phyloP scores from a whole-genome alignment of 2,113 vertebrate species.

The Leucopsar rothschildi region DNA sequence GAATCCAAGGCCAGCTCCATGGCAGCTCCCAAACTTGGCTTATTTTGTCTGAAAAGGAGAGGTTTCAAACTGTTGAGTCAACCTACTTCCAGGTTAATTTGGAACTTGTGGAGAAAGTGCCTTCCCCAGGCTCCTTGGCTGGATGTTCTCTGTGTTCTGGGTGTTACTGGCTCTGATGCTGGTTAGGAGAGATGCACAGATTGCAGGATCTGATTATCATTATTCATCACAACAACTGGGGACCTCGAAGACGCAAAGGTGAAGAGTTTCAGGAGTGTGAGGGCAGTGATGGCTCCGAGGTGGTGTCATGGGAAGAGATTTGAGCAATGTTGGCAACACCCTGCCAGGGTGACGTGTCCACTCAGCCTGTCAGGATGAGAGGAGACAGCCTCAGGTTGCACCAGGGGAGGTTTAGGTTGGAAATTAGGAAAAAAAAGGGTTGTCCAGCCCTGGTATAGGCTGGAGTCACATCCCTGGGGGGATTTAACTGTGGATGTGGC shows the following conservation, averaged over 20 bases:
- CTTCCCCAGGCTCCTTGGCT: rapidly evolving
- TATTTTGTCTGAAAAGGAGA: not conserved
- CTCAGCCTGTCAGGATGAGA: not conserved
- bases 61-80: not conserved
- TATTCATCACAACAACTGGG: not conserved
- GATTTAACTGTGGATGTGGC: not conserved
- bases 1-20: not conserved
- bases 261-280: not conserved
- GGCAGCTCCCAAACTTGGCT: not conserved
- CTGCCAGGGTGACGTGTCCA: not conserved
- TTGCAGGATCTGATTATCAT: not conserved
- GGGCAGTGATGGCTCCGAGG: not conserved
- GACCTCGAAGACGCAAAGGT: not conserved
- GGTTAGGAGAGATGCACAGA: not conserved
- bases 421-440: not conserved
- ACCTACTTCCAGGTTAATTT: not conserved
- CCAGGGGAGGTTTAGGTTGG: not conserved
- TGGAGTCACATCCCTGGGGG: not conserved
- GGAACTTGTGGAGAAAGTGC: not conserved
- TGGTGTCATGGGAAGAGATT: not conserved
- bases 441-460: not conserved
- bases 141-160: not conserved
- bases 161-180: not conserved
- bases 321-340: not conserved
- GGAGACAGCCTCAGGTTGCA: not conserved